phyloP scores from a whole-genome alignment of 2,797 vertebrate species.

The Danio albolineatus region DNA sequence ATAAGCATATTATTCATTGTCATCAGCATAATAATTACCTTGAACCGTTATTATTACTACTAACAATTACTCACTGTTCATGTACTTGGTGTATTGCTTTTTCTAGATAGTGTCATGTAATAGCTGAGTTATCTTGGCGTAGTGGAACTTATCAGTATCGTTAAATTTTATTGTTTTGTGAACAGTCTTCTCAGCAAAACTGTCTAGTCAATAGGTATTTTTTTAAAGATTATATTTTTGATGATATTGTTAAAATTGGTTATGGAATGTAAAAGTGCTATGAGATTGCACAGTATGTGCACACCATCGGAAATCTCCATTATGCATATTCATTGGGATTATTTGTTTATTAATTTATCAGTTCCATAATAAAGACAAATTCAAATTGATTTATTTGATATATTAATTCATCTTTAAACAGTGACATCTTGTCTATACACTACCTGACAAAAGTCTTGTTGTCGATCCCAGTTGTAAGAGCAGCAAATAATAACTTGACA shows the following conservation, averaged over 20 bases:
- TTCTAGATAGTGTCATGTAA: neutral
- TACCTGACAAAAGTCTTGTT: too few species aligned
- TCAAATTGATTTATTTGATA: too few species aligned
- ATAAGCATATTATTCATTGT: too few species aligned
- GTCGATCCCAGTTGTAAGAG: too few species aligned
- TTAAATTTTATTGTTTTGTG: neutral
- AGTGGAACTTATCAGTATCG: neutral
- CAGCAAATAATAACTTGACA: too few species aligned
- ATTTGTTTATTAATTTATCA: too few species aligned
- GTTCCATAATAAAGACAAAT: neutral
- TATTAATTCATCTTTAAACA: too few species aligned
- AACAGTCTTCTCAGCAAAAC: neutral
- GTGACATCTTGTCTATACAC: too few species aligned
- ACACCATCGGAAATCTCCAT: neutral
- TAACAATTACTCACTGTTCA: too few species aligned
- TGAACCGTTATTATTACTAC: neutral
- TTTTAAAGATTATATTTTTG: neutral
- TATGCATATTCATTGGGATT: neutral
- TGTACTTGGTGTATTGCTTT: too few species aligned
- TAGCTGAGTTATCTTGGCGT: neutral
- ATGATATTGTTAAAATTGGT: neutral
- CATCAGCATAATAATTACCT: neutral
- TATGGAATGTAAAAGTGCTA: neutral
- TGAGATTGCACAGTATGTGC: neutral
- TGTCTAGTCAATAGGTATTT: neutral